Base-by-base conservation (phyloP, 2,888 invertebrate genomes). In the Nemoura dubitans region DNA sequence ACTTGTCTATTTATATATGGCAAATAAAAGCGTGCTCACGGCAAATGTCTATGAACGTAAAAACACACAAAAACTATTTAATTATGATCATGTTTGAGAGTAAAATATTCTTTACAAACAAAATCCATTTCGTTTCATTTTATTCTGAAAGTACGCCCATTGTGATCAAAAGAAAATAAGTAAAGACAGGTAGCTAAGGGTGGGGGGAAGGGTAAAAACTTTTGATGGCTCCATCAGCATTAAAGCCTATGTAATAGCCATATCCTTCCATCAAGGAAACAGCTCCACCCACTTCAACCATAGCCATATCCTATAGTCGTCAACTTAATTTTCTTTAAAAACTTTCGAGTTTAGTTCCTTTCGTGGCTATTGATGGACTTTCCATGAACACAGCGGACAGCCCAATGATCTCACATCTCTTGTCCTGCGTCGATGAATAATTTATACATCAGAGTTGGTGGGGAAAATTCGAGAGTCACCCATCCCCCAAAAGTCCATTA, bases 41-140 rank as follows among this genome's bases (percentile, higher is more conserved):
- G 59, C 59, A 21, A 10, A 59, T 7, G 59, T 59, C 59, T 21
- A 59, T 59, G 14, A 59, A 59, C 59, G 59, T 59, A 10, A 59
- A 59, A 36, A 59, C 59, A 59, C 16, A 59, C 2, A 59, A 59
- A 59, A 59, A 59, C 16, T 59, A 59, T 59, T 59, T 59, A 59
- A 59, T 59, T 59, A 59, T 59, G 59, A 59, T 59, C 2, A 59
- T 59, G 59, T 59, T 59, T 59, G 59, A 59, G 59, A 7, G 59
- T 59, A 59, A 59, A 59, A 59, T 59, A 14, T 14, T 59, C 59
- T 59, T 59, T 59, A 1, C 14, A 59, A 59, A 59, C 59, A 59
- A 59, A 59, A 59, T 59, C 59, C 59, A 59, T 59, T 59, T 59
- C 59, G 59, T 59, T 59, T 59, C 59, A 59, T 59, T 59, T 59